Conservation (phyloP, 2,113 vertebrate species). For the Toxostoma redivivum region DNA sequence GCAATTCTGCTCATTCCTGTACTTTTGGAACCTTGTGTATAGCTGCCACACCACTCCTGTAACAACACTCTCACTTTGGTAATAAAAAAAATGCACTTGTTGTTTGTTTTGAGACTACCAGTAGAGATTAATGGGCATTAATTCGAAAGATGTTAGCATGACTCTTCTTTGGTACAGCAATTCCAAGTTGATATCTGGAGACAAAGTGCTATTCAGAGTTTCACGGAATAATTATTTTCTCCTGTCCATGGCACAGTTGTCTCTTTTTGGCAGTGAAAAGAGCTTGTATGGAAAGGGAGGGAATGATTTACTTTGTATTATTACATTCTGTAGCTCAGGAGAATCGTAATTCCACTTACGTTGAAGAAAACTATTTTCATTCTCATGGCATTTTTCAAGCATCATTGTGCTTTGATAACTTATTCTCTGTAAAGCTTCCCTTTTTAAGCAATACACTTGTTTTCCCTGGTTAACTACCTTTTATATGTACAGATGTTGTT, state of each 20-base stretch:
- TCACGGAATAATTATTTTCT: not conserved
- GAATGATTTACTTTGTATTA: not conserved
- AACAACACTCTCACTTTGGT: not conserved
- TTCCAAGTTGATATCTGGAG: slow-evolving; percentile 4
- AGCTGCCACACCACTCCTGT: not conserved
- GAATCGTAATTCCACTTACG: not conserved
- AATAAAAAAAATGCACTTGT: not conserved
- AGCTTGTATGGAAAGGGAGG: not conserved
- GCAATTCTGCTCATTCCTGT: not conserved
- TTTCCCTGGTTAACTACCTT: not conserved
- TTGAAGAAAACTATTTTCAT: not conserved
- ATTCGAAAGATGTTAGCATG: not conserved
- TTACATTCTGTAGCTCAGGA: not conserved
- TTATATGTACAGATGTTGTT: slow-evolving; percentile 2
- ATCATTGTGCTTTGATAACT: not conserved
- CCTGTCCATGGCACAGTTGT: not conserved
- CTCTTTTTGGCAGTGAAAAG: not conserved
- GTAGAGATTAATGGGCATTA: not conserved
- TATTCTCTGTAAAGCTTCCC: not conserved
- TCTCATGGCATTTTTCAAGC: not conserved
- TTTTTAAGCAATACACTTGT: not conserved
- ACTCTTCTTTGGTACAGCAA: not conserved
- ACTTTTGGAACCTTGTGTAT: not conserved
- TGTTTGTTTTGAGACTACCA: slow-evolving; percentile 12
- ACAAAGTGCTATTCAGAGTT: not conserved